These are phyloP conservation scores for Drymonia ruficornis DNA, from an alignment of 2,888 invertebrate genomes.

Conservation along the genomic window DNA sequence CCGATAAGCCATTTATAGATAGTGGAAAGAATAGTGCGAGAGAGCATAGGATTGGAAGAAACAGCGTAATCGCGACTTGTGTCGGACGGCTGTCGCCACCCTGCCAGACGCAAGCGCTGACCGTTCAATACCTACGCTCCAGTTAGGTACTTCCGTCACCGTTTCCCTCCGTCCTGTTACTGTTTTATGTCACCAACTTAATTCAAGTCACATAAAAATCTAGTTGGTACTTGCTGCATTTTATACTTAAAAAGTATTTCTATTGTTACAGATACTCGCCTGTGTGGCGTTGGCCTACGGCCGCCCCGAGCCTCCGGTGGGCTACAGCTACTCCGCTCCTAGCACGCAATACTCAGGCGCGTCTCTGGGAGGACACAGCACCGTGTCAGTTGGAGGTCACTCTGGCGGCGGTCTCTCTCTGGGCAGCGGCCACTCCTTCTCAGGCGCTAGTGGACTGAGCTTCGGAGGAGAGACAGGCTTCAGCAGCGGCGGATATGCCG, in stretches of 20 bases:
- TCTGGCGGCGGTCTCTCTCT: conserved; percentile 47
- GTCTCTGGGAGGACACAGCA: conserved; percentile 56
- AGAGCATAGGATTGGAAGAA: background rate
- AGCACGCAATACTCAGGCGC: conserved; percentile 56
- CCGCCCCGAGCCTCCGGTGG: conserved; percentile 80
- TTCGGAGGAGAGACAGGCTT: conserved; percentile 67
- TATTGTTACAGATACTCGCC: conserved; percentile 74
- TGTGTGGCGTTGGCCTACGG: conserved; percentile 77
- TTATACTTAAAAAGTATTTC: conserved; percentile 15
- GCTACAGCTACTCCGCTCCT: conserved; percentile 78
- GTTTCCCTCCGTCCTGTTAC: conserved; percentile 5
- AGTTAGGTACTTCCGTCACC: conserved; percentile 1
- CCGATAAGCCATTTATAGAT: background rate
- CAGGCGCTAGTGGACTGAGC: conserved; percentile 12
- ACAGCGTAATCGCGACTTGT: conserved; percentile 7
- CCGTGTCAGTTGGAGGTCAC: conserved; percentile 46
- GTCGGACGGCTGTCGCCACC: conserved; percentile 6
- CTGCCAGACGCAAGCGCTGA: background rate
- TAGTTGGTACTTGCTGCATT: background rate
- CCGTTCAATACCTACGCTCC: conserved; percentile 1
- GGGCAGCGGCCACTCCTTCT: conserved; percentile 33
- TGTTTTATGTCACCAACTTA: conserved; percentile 3
- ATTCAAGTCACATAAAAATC: background rate
- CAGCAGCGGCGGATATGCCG: conserved; percentile 69
- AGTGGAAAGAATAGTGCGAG: background rate